Evolutionary conservation across 2,113 vertebrate genomes (phyloP).

Genomic region (Burhinus oedicnemus): DNA sequence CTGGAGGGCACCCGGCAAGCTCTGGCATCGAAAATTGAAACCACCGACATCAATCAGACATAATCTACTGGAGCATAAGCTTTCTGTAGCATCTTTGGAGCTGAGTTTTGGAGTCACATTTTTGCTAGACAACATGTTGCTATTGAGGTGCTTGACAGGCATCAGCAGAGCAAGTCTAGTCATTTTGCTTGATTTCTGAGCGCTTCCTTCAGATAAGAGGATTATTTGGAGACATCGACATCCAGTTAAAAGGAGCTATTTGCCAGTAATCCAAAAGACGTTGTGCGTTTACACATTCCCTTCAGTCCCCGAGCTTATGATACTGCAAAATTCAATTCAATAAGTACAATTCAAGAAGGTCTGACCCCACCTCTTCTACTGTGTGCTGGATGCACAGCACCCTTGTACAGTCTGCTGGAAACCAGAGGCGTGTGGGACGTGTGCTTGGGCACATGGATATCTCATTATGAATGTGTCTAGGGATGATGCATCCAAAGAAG

Average conservation of each 20-base stretch:
- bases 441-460: neutral
- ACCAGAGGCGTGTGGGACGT: rapidly evolving
- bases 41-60: neutral
- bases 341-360: neutral
- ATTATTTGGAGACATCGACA: neutral
- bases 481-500: neutral
- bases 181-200: neutral
- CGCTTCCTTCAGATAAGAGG: neutral
- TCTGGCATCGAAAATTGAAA: neutral
- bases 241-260: neutral
- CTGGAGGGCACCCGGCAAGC: neutral
- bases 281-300: neutral
- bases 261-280: neutral
- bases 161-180: neutral
- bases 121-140: neutral
- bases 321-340: neutral
- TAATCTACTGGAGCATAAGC: neutral
- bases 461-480: neutral
- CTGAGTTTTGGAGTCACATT: neutral
- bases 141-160: neutral
- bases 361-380: neutral
- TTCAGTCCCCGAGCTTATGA: neutral
- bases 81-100: neutral
- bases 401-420: neutral
- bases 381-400: neutral